Evolutionary conservation across 2,113 vertebrate species (phyloP).

Genomic region (Trachemys scripta): DNA sequence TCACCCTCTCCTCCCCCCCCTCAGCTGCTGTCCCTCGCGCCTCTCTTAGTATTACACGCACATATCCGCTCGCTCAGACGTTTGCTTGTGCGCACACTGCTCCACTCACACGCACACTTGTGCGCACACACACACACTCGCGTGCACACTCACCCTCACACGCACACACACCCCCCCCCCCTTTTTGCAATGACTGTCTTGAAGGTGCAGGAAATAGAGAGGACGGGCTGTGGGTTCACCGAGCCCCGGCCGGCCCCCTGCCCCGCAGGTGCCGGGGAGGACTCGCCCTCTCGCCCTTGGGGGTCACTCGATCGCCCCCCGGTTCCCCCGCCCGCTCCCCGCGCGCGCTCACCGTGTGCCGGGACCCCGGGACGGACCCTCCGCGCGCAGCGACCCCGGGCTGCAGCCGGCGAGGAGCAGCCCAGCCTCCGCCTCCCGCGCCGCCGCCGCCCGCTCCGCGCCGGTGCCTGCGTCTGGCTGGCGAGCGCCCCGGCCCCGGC

Average conservation of each 20-base stretch:
- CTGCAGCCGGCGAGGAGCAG: background rate
- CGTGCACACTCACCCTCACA: background rate
- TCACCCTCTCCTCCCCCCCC: no score
- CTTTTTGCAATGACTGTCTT: background rate
- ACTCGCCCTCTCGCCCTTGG: background rate
- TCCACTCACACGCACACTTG: background rate
- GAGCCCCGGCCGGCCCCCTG: background rate
- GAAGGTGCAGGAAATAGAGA: background rate
- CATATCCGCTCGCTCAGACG: background rate
- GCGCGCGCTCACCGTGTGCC: background rate
- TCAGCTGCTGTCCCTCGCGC: no score
- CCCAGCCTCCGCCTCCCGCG: background rate
- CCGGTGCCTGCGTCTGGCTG: conserved; percentile 8
- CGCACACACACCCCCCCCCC: background rate
- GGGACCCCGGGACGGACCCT: background rate
- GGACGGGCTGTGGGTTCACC: background rate
- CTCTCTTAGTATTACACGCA: background rate
- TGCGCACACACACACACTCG: background rate
- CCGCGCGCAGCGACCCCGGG: background rate
- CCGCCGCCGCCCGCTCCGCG: background rate
- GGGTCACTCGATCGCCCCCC: background rate
- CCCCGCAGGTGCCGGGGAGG: background rate
- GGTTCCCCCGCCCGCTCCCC: no score
- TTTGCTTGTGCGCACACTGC: background rate
- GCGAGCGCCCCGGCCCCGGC: background rate